Evolutionary conservation across 2,113 vertebrate genomes (phyloP).

Genomic region (Cyanoliseus patagonus): DNA sequence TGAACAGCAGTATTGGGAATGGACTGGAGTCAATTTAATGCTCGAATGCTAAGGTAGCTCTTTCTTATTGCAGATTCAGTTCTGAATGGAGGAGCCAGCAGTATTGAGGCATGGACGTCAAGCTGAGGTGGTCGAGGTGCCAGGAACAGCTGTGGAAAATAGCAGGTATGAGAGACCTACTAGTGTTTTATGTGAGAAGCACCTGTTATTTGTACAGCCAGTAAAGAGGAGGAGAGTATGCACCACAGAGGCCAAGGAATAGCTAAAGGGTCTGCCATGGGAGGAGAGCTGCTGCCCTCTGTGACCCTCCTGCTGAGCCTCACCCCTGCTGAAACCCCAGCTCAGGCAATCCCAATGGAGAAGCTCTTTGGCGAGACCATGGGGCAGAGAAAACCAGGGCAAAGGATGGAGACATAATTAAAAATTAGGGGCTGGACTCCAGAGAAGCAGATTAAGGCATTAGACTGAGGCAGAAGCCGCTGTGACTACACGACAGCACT

Average conservation of each 20-base stretch:
- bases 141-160: neutral
- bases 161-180: neutral
- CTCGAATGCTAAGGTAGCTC: neutral
- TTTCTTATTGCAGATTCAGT: neutral
- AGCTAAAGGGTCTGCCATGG: neutral
- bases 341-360: neutral
- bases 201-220: neutral
- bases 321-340: neutral
- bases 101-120: rapidly evolving
- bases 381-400: neutral
- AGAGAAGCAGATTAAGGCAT: slow-evolving; percentile 65
- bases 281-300: neutral
- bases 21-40: neutral
- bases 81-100: neutral
- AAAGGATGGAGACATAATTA: slow-evolving; percentile 12
- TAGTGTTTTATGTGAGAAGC: neutral
- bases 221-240: neutral
- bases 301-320: neutral
- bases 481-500: neutral
- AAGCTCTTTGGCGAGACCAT: neutral
- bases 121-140: rapidly evolving
- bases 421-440: slow-evolving; percentile 19
- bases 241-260: neutral
- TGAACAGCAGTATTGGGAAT: neutral
- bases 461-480: neutral